Conservation (phyloP, 2,113 vertebrate genomes). For the Dasypus novemcinctus region DNA sequence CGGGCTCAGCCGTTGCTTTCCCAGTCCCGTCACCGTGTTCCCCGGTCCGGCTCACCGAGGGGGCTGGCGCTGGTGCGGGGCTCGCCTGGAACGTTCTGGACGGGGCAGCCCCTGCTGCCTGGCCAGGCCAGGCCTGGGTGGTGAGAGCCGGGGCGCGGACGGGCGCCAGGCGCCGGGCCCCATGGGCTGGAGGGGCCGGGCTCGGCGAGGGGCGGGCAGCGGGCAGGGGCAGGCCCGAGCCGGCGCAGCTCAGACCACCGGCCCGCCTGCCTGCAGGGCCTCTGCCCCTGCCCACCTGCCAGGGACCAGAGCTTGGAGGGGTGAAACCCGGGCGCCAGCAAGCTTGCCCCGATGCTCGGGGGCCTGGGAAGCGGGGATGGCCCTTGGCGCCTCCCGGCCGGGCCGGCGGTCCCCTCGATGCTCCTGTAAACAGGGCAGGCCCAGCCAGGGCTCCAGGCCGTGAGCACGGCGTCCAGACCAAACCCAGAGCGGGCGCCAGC, state of each 20-base stretch:
- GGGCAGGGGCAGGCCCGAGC: too few relatives aligned
- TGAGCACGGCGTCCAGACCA: neutral
- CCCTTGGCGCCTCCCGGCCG: fast-evolving
- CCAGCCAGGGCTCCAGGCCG: neutral
- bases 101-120: neutral
- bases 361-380: neutral
- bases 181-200: neutral
- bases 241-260: neutral
- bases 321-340: neutral
- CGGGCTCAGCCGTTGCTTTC: slow-evolving; percentile 17
- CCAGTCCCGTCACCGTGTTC: neutral
- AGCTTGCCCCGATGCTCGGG: neutral
- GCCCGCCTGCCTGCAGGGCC: neutral
- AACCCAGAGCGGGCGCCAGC: neutral
- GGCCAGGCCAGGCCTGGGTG: neutral
- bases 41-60: neutral
- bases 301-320: neutral
- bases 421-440: neutral
- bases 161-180: too few relatives aligned
- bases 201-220: neutral
- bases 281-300: neutral
- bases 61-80: neutral
- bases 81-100: neutral
- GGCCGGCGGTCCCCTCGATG: neutral
- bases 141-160: neutral